Evolutionary conservation across 2,113 vertebrate genomes (phyloP).

Genomic region (Aix galericulata): DNA sequence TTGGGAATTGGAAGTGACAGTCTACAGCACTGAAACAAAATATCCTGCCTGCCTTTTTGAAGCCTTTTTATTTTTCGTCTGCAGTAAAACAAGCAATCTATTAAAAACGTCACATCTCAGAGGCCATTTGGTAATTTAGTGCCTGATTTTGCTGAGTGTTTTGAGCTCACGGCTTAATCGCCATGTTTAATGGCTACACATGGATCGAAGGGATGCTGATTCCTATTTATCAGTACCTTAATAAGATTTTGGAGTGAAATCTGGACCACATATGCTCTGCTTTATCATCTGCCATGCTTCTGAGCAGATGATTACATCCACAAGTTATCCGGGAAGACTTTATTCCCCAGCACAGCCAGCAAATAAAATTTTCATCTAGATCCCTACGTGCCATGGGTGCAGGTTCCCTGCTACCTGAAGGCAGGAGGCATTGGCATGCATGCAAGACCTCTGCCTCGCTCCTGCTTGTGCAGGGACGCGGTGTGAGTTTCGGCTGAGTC

Average conservation of each 20-base stretch:
- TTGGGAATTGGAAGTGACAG: neutral
- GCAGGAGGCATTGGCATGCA: fast-evolving
- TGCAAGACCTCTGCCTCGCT: neutral
- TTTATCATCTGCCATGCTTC: neutral
- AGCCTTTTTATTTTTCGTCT: neutral
- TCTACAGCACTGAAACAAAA: neutral
- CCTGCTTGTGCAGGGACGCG: neutral
- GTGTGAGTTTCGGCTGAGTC: neutral
- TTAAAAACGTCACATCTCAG: neutral
- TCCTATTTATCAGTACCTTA: neutral
- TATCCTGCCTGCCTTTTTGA: neutral
- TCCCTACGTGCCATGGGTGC: neutral
- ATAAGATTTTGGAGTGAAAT: neutral
- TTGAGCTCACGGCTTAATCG: neutral
- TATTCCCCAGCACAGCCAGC: neutral
- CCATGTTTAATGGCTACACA: neutral
- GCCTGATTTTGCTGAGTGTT: neutral
- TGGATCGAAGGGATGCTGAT: neutral
- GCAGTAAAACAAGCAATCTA: neutral
- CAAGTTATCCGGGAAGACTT: neutral
- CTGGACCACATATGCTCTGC: neutral
- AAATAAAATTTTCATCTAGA: neutral
- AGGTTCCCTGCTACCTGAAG: neutral
- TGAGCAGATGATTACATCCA: neutral
- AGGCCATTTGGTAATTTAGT: neutral